Evolutionary conservation across 2,113 vertebrate species (phyloP).

Genomic region (Peromyscus californicus): DNA sequence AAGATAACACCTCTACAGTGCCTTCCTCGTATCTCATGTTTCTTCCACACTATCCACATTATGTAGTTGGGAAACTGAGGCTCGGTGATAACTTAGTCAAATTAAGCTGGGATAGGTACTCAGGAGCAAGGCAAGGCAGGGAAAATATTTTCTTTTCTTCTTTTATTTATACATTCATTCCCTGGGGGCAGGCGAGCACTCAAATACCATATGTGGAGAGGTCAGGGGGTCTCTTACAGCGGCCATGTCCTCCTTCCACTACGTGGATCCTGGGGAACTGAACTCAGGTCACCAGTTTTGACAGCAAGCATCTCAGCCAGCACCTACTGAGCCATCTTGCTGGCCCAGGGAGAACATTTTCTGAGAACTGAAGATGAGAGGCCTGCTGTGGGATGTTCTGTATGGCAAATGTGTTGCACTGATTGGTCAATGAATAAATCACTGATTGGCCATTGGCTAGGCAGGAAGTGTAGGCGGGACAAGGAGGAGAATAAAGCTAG

Average conservation of each 20-base stretch:
- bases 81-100: background rate
- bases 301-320: background rate
- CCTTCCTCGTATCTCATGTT: background rate
- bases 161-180: background rate
- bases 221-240: too few relatives aligned
- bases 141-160: background rate
- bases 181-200: background rate
- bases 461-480: too few relatives aligned
- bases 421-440: too few relatives aligned
- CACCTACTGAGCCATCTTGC: background rate
- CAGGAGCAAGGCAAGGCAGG: background rate
- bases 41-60: background rate
- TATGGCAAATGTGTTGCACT: too few relatives aligned
- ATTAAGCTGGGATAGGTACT: too few relatives aligned
- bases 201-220: background rate
- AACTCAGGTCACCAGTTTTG: background rate
- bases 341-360: background rate
- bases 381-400: too few relatives aligned
- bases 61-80: background rate
- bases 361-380: background rate
- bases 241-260: background rate
- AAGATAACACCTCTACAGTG: background rate
- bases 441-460: too few relatives aligned
- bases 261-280: background rate
- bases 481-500: too few relatives aligned